Base-by-base conservation (phyloP, 1,140 invertebrate species). In the Monochamus saltuarius region DNA sequence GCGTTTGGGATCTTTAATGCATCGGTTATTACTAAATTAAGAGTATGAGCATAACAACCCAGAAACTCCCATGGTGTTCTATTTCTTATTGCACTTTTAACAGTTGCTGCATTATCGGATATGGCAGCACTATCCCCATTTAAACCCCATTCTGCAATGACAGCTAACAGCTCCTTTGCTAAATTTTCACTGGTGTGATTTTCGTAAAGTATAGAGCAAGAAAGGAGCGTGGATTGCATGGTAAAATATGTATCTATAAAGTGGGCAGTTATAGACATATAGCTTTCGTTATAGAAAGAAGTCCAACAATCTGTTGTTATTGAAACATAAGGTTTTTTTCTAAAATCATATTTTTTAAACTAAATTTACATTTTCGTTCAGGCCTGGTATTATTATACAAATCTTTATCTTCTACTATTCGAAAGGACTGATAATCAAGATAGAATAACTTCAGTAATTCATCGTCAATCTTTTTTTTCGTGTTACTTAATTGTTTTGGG, bases 301-400 rank as follows among this genome's bases (percentile, higher is more conserved):
- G 70, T 75, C 73, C 72, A 75, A n/a, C 66, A 52, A 65, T 75
- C 74, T 35, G 72, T 73, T 6, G 66, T 71, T n/a, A 74, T 13
- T 54, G 61, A 73, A 3, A 71, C 45, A 38, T 9, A 38, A 43
- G 42, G 37, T 29, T 7, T 42, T 19, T 36, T 37, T 56, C 36
- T 58, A 46, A 47, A 14, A 55, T 39, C 40, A 57, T 59, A 59
- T 62, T 56, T 65, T 65, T 68, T 61, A 49, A 45, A 40, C 42
- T 54, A 37, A 37, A 65, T 11, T 17, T 16, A 29, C 38, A 37
- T 49, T 37, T 52, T 51, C 39, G 58, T 66, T 57, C 10, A 59
- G 17, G 11, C 53, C 39, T 43, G 40, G 40, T 8, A 66, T 47
- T 34, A 64, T 42, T 11, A 29, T 36, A 53, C 35, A 34, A 66